Evolutionary conservation across 2,888 invertebrate genomes (phyloP).

Genomic region (Himalopsyche tibetana): DNA sequence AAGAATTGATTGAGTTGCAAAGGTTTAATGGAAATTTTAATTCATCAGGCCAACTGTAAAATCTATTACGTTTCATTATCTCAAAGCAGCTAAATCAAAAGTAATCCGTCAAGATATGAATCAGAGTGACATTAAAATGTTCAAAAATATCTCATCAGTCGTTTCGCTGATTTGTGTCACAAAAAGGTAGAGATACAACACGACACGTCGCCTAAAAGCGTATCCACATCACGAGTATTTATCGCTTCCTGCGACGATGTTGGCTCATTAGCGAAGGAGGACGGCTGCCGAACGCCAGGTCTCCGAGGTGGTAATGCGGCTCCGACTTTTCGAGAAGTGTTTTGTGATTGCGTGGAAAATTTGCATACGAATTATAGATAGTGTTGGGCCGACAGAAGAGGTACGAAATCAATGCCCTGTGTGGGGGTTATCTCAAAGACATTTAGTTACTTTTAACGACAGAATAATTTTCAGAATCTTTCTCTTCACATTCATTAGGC

Average conservation of each 20-base stretch:
- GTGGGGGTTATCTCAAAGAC: slow-evolving; percentile 30
- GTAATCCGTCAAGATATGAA: slow-evolving; percentile 26
- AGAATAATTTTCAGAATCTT: background rate
- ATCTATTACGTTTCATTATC: slow-evolving; percentile 20
- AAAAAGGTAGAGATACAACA: slow-evolving; percentile 11
- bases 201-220: slow-evolving; percentile 27
- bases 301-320: slow-evolving; percentile 29
- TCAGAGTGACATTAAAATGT: slow-evolving; percentile 16
- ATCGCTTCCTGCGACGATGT: slow-evolving; percentile 63
- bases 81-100: slow-evolving; percentile 15
- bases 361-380: slow-evolving; percentile 34
- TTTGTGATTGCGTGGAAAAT: slow-evolving; percentile 34
- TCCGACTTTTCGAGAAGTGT: slow-evolving; percentile 22
- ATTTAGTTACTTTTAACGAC: slow-evolving; percentile 22
- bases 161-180: slow-evolving; percentile 34
- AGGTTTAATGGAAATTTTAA: no score
- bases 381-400: slow-evolving; percentile 22
- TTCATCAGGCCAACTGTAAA: background rate
- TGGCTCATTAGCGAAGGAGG: slow-evolving; percentile 61
- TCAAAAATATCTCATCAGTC: slow-evolving; percentile 26
- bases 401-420: slow-evolving; percentile 29
- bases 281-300: slow-evolving; percentile 5
- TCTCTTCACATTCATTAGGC: no score
- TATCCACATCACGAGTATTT: slow-evolving; percentile 54
- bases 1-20: no score